phyloP scores from a whole-genome alignment of 2,888 invertebrate species.

The Cinara cedri region DNA sequence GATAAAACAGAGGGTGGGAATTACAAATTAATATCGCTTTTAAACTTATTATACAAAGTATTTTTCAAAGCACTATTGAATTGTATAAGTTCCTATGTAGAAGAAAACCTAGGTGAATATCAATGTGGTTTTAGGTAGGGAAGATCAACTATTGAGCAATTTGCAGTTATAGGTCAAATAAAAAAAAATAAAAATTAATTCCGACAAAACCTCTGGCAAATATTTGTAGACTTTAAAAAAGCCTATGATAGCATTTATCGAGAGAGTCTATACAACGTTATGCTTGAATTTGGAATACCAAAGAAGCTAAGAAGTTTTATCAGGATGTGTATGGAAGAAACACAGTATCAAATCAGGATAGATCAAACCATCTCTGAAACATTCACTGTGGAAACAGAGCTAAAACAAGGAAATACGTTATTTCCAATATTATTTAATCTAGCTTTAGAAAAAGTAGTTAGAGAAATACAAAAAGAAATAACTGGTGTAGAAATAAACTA shows the following conservation, averaged over 20 bases:
- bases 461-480: neutral
- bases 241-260: too few relatives aligned
- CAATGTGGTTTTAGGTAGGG: too few relatives aligned
- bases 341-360: neutral
- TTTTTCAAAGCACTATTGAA: neutral
- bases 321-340: too few relatives aligned
- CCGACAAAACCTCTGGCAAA: too few relatives aligned
- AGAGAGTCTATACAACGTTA: neutral
- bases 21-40: neutral
- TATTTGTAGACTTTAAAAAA: neutral
- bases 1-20: neutral
- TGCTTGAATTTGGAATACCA: neutral
- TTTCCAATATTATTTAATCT: neutral
- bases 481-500: neutral
- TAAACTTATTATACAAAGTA: constrained; percentile 2
- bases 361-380: too few relatives aligned
- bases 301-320: neutral
- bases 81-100: neutral
- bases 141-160: too few relatives aligned
- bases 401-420: neutral
- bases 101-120: too few relatives aligned
- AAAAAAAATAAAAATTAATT: neutral
- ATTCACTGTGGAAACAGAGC: neutral
- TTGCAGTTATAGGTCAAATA: neutral
- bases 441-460: neutral